Evolutionary conservation across 2,888 invertebrate genomes (phyloP).

Genomic region (Epinotia brunnichana): DNA sequence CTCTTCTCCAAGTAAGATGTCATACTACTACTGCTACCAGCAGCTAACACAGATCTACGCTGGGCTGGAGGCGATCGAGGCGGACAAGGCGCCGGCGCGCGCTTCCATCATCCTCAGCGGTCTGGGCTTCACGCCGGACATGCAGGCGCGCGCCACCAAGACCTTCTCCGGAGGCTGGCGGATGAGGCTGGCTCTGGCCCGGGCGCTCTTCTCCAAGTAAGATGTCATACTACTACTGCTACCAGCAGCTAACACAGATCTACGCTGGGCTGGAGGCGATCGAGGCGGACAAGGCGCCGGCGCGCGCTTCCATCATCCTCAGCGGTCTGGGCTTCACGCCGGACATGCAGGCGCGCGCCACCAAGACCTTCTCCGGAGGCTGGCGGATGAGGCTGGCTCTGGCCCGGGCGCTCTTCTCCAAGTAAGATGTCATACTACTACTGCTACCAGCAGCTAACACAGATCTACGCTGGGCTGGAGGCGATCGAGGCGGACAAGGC

Average conservation of each 20-base stretch:
- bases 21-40: slow-evolving; percentile 51
- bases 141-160: slow-evolving; percentile 94
- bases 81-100: too few relatives aligned
- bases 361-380: slow-evolving; percentile 87
- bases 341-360: slow-evolving; percentile 93
- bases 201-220: slow-evolving; percentile 96
- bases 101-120: neutral
- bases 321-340: slow-evolving; percentile 85
- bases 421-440: slow-evolving; percentile 71
- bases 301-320: neutral
- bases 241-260: too few relatives aligned
- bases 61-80: slow-evolving; percentile 51
- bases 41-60: slow-evolving; percentile 92
- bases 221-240: slow-evolving; percentile 42
- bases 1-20: slow-evolving; percentile 91
- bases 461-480: too few relatives aligned
- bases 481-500: too few relatives aligned
- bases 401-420: slow-evolving; percentile 96
- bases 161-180: slow-evolving; percentile 99
- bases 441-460: too few relatives aligned
- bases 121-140: slow-evolving; percentile 88
- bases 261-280: too few relatives aligned
- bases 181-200: slow-evolving; percentile 98
- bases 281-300: too few relatives aligned
- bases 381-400: slow-evolving; percentile 98